Base-by-base conservation (phyloP, 2,113 vertebrate genomes). In the Philantomba maxwellii region DNA sequence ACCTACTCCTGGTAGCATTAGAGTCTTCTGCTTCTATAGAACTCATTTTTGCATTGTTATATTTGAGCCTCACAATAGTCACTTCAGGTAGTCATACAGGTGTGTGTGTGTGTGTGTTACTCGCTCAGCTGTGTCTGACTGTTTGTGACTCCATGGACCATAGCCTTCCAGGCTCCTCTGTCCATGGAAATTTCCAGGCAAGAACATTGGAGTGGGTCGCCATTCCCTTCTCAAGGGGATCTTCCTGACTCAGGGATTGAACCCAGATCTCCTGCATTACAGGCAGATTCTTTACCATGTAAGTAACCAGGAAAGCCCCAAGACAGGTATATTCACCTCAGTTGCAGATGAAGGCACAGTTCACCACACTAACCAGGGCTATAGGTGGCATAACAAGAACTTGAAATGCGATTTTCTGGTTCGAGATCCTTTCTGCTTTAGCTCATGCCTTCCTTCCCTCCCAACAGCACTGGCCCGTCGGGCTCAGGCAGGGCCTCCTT, bases 401-500 rank as follows among this genome's bases (percentile, higher is more conserved):
- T 43, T 23, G 39, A 77, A 81, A 51, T 8, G 30, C 33, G 4
- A 51, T 13, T 45, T 95, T 91, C 28, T 26, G 23, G 30, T 12
- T 80, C 15, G 11, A 36, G 39, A 55, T 43, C 0, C 21, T 19
- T 66, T 36, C 21, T 43, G 28, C 36, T 8, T 85, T 58, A 16
- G 39, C 36, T n/a, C 5, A 5, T 28, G 45, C 5, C 17, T 55
- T 15, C 13, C 36, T 64, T 21, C 33, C 6, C 16, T 15, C 51
- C 5, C 26, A 55, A 26, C 1, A 28, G 2, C 19, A 45, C 19
- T 10, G 60, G 7, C 23, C 39, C 43, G 0, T 16, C 21, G 6
- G 33, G 43, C 28, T 85, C 75, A 36, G 45, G 84, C 39, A 57
- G 43, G n/a, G 49, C 7, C 3, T 16, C 84, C 16, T 30, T 66